Percentiles rank a stretch among this genome's conserved stretches.
These are phyloP conservation scores for Cherax destructor DNA, from an alignment of 1,140 invertebrate species.

Conservation along the genomic window DNA sequence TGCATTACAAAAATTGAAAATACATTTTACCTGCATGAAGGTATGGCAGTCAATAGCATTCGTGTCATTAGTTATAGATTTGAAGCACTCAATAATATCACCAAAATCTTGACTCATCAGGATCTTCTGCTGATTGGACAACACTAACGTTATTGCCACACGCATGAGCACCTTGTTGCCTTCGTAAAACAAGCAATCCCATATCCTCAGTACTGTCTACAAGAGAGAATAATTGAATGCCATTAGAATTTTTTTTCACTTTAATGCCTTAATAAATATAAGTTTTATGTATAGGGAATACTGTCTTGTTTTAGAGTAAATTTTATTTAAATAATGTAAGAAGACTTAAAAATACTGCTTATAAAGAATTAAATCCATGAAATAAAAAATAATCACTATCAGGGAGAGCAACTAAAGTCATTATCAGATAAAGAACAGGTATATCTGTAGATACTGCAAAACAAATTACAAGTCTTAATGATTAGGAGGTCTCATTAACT, in stretches of 20 bases:
- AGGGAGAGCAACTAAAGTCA: too few relatives aligned
- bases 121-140: constrained; percentile 83
- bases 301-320: not conserved
- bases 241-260: not conserved
- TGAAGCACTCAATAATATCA: constrained; percentile 85
- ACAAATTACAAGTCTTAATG: too few relatives aligned
- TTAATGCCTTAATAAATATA: not conserved
- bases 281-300: not conserved
- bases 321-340: not conserved
- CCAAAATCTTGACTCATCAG: constrained; percentile 85
- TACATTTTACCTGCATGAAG: constrained; percentile 84
- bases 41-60: constrained; percentile 86
- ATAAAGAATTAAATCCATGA: not conserved
- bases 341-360: not conserved
- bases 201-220: constrained; percentile 91
- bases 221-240: constrained; percentile 54
- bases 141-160: constrained; percentile 89
- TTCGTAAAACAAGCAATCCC: constrained; percentile 97
- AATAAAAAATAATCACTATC: not conserved
- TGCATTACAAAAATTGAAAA: not conserved
- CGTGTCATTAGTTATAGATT: constrained; percentile 84
- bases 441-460: too few relatives aligned
- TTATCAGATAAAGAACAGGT: too few relatives aligned
- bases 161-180: constrained; percentile 91
- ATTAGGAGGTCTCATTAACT: too few relatives aligned